These are phyloP conservation scores for Vannuccia rotundouncinata DNA, from an alignment of 2,888 invertebrate species.

Conservation along the genomic window DNA sequence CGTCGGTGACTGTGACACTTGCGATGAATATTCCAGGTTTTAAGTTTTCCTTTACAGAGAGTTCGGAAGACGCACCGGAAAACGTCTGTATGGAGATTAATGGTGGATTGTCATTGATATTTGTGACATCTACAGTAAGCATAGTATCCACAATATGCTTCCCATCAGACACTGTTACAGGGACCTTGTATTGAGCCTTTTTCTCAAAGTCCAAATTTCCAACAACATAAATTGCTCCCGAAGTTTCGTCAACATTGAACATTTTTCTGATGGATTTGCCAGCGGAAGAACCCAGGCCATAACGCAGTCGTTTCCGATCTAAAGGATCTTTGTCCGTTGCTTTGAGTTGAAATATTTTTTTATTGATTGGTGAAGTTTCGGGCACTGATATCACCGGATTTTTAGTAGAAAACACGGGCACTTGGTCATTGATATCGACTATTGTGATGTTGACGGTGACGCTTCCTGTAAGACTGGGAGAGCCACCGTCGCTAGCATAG, in stretches of 20 bases:
- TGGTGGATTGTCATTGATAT: conserved; percentile 40
- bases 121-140: conserved; percentile 27
- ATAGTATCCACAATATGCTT: conserved; percentile 12
- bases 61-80: conserved; percentile 8
- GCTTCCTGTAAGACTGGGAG: conserved; percentile 21
- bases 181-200: conserved; percentile 24
- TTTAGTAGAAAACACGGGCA: conserved; percentile 33
- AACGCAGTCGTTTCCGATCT: conserved; percentile 27
- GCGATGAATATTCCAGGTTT: conserved; percentile 31
- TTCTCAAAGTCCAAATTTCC: conserved; percentile 35
- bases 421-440: conserved; percentile 35
- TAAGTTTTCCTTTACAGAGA: conserved; percentile 31
- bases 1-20: conserved; percentile 38
- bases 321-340: conserved; percentile 34
- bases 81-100: conserved; percentile 35
- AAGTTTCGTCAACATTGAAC: conserved; percentile 2
- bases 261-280: not conserved
- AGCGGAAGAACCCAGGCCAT: conserved; percentile 22
- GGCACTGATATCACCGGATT: conserved; percentile 7
- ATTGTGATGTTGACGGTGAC: conserved; percentile 36
- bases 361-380: conserved; percentile 34
- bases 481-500: conserved; percentile 32
- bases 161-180: conserved; percentile 37
- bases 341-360: conserved; percentile 13
- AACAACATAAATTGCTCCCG: conserved; percentile 30